A percentile compares a stretch with the other conserved stretches of the same genome.
phyloP scores from a whole-genome alignment of 2,888 invertebrate genomes.

The Hartigia nigra region DNA sequence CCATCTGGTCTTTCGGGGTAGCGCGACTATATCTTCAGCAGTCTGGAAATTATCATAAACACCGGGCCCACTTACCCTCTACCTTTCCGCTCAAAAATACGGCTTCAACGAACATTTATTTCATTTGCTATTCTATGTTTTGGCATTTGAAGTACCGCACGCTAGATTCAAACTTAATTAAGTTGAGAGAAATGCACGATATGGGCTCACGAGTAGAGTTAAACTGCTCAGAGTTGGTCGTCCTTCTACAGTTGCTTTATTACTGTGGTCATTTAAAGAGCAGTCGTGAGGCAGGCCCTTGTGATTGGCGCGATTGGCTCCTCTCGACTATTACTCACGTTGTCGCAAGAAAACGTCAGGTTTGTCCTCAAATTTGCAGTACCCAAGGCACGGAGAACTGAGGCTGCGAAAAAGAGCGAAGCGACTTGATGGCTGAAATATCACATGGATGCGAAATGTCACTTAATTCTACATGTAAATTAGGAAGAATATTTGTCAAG shows the following conservation, averaged over 20 bases:
- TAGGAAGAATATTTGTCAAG: slow-evolving; percentile 12
- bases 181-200: not conserved
- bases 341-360: slow-evolving; percentile 32
- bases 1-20: not conserved
- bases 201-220: not conserved
- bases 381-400: slow-evolving; percentile 21
- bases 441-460: slow-evolving; percentile 37
- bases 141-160: too few species aligned
- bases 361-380: slow-evolving; percentile 36
- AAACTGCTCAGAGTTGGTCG: not conserved
- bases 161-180: not conserved
- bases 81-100: too few species aligned
- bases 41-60: too few species aligned
- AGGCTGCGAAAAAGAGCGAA: slow-evolving; percentile 11
- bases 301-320: not conserved
- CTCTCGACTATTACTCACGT: slow-evolving; percentile 36
- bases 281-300: not conserved
- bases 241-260: not conserved
- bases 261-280: not conserved
- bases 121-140: too few species aligned
- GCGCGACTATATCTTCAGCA: not conserved
- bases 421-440: slow-evolving; percentile 37
- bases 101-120: too few species aligned
- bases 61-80: too few species aligned
- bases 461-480: slow-evolving; percentile 40